Base-by-base conservation (phyloP, 2,888 invertebrate species). In the Syrphus vitripennis region DNA sequence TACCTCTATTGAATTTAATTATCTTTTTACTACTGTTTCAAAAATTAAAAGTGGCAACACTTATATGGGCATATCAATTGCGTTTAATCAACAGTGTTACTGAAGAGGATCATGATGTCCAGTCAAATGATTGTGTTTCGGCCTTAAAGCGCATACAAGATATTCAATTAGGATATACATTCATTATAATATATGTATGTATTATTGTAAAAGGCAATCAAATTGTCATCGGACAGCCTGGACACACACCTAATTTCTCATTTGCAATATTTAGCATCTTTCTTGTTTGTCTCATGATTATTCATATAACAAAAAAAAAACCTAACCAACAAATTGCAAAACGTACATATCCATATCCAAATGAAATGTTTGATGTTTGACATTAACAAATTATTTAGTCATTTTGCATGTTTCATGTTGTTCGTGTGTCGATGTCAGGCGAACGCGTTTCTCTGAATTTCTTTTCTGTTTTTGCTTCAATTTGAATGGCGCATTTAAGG, bases 301-400 rank as follows among this genome's bases (percentile, higher is more conserved):
- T 84, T 84, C 80, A 84, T 71, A 83, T n/a, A 69, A 65, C 10
- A 3, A 26, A 3, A 26, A n/a, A 12, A 40, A 29, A 45, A 7
- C 10, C 4, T 55, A 42, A 31, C 29, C 26, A 26, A 16, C 61
- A 29, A 26, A 63, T 29, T 26, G 26, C 45, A 45, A 45, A 19
- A 50, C 53, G 4, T 55, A 12, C n/a, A 29, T 50, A 37, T 61
- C 29, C 55, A 55, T 53, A 24, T 6, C 29, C 29, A 55, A 24
- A 34, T 26, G 53, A 53, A 67, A 45, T 34, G 75, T 57, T 61
- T 34, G 63, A 57, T 61, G 63, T 69, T 71, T 59, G 82, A 83
- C 80, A 71, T 71, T 59, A 80, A 84, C 83, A 80, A 79, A 80
- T 84, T 84, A 84, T 76, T 80, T 80, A 71, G 53, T 69, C 57